These are phyloP conservation scores for Lepus europaeus DNA, from an alignment of 2,113 vertebrate species.

Conservation along the genomic window DNA sequence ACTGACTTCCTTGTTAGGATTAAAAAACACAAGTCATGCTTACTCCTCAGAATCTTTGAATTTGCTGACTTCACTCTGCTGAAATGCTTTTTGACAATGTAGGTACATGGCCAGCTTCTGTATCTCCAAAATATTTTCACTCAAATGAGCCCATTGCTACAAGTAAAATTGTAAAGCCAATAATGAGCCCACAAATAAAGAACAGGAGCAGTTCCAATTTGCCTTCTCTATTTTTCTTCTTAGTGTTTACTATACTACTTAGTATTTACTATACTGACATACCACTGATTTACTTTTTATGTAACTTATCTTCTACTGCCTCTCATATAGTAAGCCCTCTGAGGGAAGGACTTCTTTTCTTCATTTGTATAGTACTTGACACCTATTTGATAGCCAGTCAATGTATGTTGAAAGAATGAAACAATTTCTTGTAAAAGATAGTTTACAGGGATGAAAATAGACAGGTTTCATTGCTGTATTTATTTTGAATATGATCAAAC, in stretches of 20 bases:
- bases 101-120: background rate
- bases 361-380: background rate
- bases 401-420: constrained; percentile 26
- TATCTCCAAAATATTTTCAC: background rate
- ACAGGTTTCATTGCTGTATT: background rate
- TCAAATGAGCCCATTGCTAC: background rate
- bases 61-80: background rate
- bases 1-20: background rate
- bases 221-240: background rate
- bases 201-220: background rate
- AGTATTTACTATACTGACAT: background rate
- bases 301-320: background rate
- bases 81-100: background rate
- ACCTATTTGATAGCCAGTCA: background rate
- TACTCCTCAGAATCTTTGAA: background rate
- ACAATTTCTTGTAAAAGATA: constrained; percentile 1
- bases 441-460: background rate
- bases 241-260: background rate
- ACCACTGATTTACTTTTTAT: constrained; percentile 6
- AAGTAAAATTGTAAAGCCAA: background rate
- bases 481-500: constrained; percentile 39
- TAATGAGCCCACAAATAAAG: background rate
- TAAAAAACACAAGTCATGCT: background rate
- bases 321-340: background rate
- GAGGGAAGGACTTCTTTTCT: background rate